Conservation (phyloP, 2,113 vertebrate species). For the Empidonax alnorum region DNA sequence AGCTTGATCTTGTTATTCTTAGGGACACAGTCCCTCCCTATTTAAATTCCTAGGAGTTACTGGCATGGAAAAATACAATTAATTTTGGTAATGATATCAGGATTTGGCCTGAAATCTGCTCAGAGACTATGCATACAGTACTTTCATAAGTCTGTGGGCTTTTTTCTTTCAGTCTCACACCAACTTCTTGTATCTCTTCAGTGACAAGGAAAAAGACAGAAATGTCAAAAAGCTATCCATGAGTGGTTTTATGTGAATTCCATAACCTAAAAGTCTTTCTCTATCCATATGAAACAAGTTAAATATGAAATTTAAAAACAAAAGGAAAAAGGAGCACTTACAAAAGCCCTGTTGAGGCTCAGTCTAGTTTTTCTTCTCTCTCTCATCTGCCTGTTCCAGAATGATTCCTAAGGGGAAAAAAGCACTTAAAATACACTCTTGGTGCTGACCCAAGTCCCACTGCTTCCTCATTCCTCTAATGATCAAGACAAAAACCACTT, state of each 20-base stretch:
- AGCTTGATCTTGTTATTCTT: not conserved
- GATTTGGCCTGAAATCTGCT: not conserved
- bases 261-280: not conserved
- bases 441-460: not conserved
- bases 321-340: not conserved
- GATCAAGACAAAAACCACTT: slow-evolving; percentile 29
- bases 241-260: not conserved
- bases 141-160: not conserved
- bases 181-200: not conserved
- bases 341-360: not conserved
- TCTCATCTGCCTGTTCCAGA: slow-evolving; percentile 4
- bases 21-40: not conserved
- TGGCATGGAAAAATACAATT: not conserved
- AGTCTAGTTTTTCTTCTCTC: not conserved
- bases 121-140: not conserved
- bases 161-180: not conserved
- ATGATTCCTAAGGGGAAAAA: slow-evolving; percentile 21
- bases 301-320: not conserved
- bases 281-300: not conserved
- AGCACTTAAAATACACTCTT: slow-evolving; percentile 48
- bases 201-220: not conserved
- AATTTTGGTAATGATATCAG: not conserved
- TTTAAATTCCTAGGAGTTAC: not conserved
- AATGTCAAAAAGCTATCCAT: not conserved
- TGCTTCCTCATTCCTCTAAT: not conserved